Base-by-base conservation (phyloP, 2,797 vertebrate species). In the Rallus crepitans region DNA sequence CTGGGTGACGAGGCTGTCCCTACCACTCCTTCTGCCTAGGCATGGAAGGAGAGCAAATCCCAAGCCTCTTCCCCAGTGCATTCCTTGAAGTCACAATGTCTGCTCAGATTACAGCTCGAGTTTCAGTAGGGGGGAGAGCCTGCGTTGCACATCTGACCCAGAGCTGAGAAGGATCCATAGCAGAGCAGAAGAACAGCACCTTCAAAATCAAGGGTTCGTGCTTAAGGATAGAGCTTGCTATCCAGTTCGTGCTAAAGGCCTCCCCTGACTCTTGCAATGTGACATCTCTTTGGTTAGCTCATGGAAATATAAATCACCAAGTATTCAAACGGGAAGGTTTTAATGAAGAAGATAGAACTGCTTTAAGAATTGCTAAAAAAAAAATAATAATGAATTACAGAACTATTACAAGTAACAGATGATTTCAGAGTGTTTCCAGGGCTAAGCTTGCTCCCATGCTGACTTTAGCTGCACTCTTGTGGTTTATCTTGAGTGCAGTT, bases 341-440 rank as follows among this genome's bases (percentile, higher is more conserved):
- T 92, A 94, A 94, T 96, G 93, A 90, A 83, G 86, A 96, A 78
- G 48, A 37, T 92, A 95, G 75, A 95, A 89, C 77, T 85, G 48
- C 66, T 95, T 94, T 66, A 90, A 95, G 92, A 79, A 75, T 77
- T 95, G 63, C 64, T 89, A 45, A 75, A 71, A 75, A 83, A 52
- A 77, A 64, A 61, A 45, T 60, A 72, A 30, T 5, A 23, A 42
- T 27, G 45, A 84, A 42, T 55, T 82, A 75, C 72, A 88, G 76
- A 94, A 80, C 92, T 88, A 79, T 94, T 97, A 94, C 92, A 91
- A 97, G 89, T 92, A 96, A 94, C 93, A 93, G 90, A 95, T 95
- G 90, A 97, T 59, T 88, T 86, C 59, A 28, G 11, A 90, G 68
- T 81, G 53, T 95, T 94, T 95, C 89, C 88, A 94, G 84, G 96